Evolutionary conservation across 30 jellyfish, hydroid and myxozoan genomes (phyloP).

Genomic region (Turritopsis rubra): DNA sequence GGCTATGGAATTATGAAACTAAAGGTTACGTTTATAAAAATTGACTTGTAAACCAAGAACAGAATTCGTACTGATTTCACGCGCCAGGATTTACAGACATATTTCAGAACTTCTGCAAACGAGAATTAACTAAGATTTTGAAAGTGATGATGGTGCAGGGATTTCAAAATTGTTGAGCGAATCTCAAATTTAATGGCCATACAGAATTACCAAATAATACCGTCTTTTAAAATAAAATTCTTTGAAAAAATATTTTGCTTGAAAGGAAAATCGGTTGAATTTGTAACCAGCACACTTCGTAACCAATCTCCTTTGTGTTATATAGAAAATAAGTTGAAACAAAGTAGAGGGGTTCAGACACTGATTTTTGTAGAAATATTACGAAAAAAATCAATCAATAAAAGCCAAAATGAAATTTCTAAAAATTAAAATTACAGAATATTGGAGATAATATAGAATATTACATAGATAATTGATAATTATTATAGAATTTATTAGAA

Average conservation of each 20-base stretch:
- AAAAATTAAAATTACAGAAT: neutral
- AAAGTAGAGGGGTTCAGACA: neutral
- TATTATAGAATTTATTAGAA: neutral
- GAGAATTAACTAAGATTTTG: neutral
- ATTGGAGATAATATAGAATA: neutral
- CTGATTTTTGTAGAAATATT: neutral
- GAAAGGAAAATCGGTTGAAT: neutral
- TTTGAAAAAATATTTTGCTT: neutral
- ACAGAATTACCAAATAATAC: neutral
- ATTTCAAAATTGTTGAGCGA: neutral
- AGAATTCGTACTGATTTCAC: no score
- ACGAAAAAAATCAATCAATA: neutral
- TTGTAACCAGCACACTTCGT: neutral
- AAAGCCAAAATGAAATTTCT: neutral
- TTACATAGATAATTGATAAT: neutral
- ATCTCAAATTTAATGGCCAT: neutral
- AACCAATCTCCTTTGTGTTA: neutral
- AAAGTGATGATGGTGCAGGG: neutral
- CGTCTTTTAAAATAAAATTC: neutral
- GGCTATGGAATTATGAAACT: no score
- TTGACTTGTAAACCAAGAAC: no score
- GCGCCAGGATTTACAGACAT: no score
- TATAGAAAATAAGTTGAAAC: neutral
- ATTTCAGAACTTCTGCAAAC: no score
- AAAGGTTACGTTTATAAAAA: no score